phyloP scores from a whole-genome alignment of 2,797 vertebrate genomes.

The Periparus ater region DNA sequence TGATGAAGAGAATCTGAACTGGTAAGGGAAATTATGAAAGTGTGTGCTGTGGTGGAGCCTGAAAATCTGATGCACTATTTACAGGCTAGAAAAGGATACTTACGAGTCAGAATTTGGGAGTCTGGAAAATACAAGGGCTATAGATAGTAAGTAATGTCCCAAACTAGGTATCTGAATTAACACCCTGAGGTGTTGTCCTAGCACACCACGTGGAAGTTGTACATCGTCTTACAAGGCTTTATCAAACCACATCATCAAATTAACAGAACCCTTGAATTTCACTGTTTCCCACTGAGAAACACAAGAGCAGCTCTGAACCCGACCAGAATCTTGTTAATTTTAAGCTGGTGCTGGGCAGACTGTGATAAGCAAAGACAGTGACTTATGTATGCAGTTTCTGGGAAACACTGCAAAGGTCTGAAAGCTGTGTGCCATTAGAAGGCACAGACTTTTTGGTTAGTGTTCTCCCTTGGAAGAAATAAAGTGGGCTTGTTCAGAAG shows the following conservation, averaged over 20 bases:
- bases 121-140: background rate
- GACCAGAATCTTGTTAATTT: constrained; percentile 4
- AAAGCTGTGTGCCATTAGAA: background rate
- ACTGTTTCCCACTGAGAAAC: background rate
- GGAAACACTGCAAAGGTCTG: background rate
- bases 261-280: background rate
- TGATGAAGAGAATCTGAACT: background rate
- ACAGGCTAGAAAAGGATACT: background rate
- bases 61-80: background rate
- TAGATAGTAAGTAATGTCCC: background rate
- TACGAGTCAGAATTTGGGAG: background rate
- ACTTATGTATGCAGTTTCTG: background rate
- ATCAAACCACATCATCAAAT: background rate
- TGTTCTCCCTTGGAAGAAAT: background rate
- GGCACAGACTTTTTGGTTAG: background rate
- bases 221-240: background rate
- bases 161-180: background rate
- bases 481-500: background rate
- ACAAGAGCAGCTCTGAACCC: background rate
- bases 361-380: background rate
- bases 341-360: background rate
- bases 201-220: background rate
- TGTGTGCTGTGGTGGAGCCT: background rate
- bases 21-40: background rate
- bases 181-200: background rate